A percentile compares a stretch with the other conserved stretches of the same genome.
phyloP scores from a whole-genome alignment of 2,797 vertebrate species.

The Neomorphus geoffroyi region DNA sequence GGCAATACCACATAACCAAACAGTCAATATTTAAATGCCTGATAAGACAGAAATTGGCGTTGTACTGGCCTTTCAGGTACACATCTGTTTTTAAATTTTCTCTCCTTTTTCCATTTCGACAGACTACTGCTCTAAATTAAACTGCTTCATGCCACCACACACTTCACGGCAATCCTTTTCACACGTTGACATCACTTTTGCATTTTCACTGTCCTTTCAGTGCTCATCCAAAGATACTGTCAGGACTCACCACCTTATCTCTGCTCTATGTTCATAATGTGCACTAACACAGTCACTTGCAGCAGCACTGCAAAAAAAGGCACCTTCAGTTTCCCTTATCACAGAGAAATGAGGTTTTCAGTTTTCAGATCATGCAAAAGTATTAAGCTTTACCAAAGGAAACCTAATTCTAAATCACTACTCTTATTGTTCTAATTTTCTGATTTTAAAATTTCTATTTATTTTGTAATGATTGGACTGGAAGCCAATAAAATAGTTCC shows the following conservation, averaged over 20 bases:
- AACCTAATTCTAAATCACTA: neutral
- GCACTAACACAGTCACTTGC: neutral
- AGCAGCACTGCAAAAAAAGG: neutral
- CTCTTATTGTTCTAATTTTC: neutral
- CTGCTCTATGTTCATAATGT: neutral
- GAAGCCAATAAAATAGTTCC: neutral
- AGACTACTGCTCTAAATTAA: neutral
- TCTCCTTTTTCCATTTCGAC: neutral
- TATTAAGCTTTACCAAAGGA: neutral
- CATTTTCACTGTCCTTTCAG: neutral
- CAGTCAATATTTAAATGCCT: neutral
- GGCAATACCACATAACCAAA: neutral
- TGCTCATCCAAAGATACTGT: neutral
- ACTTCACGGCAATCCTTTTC: neutral
- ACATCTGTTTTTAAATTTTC: neutral
- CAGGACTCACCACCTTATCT: neutral
- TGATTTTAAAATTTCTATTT: neutral
- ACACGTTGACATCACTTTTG: neutral
- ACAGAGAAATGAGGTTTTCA: neutral
- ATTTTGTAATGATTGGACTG: neutral
- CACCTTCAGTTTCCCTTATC: neutral
- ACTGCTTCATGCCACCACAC: neutral
- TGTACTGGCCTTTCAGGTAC: neutral
- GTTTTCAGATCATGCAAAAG: constrained; percentile 1
- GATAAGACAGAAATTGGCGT: neutral